A percentile compares a stretch with the other conserved stretches of the same genome.
These are phyloP conservation scores for Saccostrea glomerata DNA, from an alignment of 1,140 invertebrate species.

Conservation along the genomic window DNA sequence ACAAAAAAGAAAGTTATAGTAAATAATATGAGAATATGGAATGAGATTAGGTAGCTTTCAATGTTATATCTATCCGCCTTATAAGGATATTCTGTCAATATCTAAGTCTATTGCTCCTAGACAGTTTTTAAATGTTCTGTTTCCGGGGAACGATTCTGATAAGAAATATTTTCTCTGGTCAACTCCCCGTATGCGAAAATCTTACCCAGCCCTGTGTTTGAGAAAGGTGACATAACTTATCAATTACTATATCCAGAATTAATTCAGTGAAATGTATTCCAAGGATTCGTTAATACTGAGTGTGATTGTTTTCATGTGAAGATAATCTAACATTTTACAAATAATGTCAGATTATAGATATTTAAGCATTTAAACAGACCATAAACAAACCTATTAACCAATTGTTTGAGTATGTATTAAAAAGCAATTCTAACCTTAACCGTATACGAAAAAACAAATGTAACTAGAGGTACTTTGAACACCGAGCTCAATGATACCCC, in stretches of 20 bases:
- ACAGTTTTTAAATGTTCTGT: conserved; percentile 4
- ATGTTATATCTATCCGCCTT: background rate
- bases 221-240: background rate
- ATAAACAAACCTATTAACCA: background rate
- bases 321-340: background rate
- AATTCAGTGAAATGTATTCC: background rate
- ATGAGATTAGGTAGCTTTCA: background rate
- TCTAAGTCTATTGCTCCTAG: conserved; percentile 21
- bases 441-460: too few relatives aligned
- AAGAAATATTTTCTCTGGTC: background rate
- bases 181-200: background rate
- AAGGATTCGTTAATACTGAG: background rate
- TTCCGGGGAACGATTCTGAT: conserved; percentile 15
- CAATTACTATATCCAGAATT: background rate
- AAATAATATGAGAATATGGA: too few relatives aligned
- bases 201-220: background rate
- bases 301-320: background rate
- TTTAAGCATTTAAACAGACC: background rate
- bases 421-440: too few relatives aligned
- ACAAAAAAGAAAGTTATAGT: too few relatives aligned
- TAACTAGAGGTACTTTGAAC: too few relatives aligned
- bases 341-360: too few relatives aligned
- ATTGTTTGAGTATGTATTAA: too few relatives aligned
- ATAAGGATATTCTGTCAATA: background rate
- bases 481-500: too few relatives aligned